A percentile compares a stretch with the other conserved stretches of the same genome.
These are phyloP conservation scores for Sarcophaga subvicina DNA, from an alignment of 2,888 invertebrate genomes.

Conservation along the genomic window DNA sequence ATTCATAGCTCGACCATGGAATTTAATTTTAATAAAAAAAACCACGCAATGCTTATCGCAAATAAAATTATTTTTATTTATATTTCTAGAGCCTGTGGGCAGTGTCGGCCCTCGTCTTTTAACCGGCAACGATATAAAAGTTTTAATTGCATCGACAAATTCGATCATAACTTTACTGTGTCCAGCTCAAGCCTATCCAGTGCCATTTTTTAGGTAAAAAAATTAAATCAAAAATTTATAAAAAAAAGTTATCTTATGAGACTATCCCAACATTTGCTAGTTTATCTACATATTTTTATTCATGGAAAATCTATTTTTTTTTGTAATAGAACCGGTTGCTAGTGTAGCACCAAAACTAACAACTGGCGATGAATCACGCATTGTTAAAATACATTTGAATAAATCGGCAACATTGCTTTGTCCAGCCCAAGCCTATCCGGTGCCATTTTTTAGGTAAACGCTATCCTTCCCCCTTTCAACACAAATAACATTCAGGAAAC, in stretches of 20 bases:
- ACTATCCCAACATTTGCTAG: conserved; percentile 62
- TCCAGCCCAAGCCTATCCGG: conserved; percentile 87
- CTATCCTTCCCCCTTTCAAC: too few species aligned
- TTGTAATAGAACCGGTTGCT: conserved; percentile 82
- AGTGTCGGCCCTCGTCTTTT: conserved; percentile 85
- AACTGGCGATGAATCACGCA: conserved; percentile 85
- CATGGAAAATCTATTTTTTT: conserved; percentile 16
- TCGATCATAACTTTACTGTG: conserved; percentile 85
- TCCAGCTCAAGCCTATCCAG: conserved; percentile 88
- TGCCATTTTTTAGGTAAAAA: conserved; percentile 87
- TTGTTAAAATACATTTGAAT: conserved; percentile 82
- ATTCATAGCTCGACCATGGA: too few species aligned
- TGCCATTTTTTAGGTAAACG: conserved; percentile 88
- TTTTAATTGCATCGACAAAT: conserved; percentile 73
- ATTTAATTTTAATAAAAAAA: too few species aligned
- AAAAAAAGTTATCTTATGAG: neutral
- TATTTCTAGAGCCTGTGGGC: conserved; percentile 85
- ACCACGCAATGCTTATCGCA: too few species aligned
- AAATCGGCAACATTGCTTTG: conserved; percentile 85
- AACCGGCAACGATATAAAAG: conserved; percentile 81
- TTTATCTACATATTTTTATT: neutral
- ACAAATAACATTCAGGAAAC: conserved; percentile 40
- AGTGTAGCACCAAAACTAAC: conserved; percentile 86
- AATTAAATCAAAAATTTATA: neutral
- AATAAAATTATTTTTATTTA: neutral